Percentiles rank a stretch among this genome's conserved stretches.
Evolutionary conservation across 2,797 vertebrate species (phyloP).

Genomic region (Heterohyrax brucei): DNA sequence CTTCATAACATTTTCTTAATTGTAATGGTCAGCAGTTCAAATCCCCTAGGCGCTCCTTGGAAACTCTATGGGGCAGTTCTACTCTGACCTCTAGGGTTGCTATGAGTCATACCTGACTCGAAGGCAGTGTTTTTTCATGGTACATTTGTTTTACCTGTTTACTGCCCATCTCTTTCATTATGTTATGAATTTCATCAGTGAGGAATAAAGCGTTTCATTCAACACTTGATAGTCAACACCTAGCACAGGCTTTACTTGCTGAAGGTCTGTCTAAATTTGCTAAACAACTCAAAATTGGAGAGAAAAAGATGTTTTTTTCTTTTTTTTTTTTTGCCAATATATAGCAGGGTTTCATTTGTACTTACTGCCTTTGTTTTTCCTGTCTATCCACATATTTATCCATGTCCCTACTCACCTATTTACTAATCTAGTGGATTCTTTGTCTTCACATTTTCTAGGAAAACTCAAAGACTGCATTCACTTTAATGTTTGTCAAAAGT

Average conservation of each 20-base stretch:
- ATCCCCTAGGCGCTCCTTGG: no score
- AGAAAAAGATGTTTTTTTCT: background rate
- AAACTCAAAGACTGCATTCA: conserved; percentile 53
- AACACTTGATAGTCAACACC: background rate
- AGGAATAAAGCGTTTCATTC: conserved; percentile 60
- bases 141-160: conserved; percentile 8
- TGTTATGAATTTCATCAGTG: conserved; percentile 5
- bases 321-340: background rate
- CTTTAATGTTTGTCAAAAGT: conserved; percentile 46
- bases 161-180: conserved; percentile 13
- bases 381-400: background rate
- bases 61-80: no score
- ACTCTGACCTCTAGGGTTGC: no score
- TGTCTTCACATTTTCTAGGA: conserved; percentile 41
- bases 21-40: background rate
- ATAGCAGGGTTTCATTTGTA: background rate
- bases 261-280: background rate
- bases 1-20: conserved; percentile 19
- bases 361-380: background rate
- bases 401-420: background rate
- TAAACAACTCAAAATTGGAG: background rate
- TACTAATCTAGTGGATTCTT: conserved; percentile 38
- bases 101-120: no score
- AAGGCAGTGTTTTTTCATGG: no score
- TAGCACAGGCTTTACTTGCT: background rate